Percentiles rank a stretch among this genome's conserved stretches.
Evolutionary conservation across 2,888 invertebrate genomes (phyloP).

Genomic region (Therioaphis trifolii): DNA sequence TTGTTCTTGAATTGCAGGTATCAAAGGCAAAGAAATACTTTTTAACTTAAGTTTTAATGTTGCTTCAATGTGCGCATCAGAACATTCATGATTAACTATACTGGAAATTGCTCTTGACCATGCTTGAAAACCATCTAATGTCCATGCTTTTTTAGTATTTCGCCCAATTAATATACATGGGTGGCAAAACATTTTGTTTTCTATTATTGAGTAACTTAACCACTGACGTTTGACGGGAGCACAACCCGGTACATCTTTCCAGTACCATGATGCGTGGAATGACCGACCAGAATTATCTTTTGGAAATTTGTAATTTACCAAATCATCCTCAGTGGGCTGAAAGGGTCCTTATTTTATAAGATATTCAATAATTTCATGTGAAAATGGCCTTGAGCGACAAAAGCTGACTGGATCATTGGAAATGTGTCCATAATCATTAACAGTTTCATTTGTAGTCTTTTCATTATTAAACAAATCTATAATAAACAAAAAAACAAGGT

Average conservation of each 20-base stretch:
- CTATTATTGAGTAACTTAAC: slow-evolving; percentile 6
- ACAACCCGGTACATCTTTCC: neutral
- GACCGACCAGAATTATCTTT: slow-evolving; percentile 5
- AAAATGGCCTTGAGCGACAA: neutral
- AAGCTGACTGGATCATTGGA: slow-evolving; percentile 6
- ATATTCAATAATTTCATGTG: neutral
- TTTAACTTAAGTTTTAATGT: neutral
- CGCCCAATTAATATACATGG: slow-evolving; percentile 3
- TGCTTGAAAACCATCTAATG: neutral
- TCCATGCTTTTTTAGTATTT: neutral
- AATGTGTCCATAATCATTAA: neutral
- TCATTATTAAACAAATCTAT: too few species aligned
- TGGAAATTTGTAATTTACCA: neutral
- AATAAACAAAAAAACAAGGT: too few species aligned
- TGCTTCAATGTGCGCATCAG: slow-evolving; percentile 7
- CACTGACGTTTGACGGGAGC: neutral
- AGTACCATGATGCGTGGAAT: slow-evolving; percentile 11
- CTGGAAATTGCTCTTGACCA: neutral
- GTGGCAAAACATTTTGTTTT: neutral
- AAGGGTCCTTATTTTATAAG: slow-evolving; percentile 3
- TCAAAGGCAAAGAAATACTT: neutral
- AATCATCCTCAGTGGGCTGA: neutral
- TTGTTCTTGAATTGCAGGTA: neutral
- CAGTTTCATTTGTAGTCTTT: too few species aligned
- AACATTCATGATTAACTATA: slow-evolving; percentile 7